Base-by-base conservation (phyloP, 2,888 invertebrate species). In the Dichetophora obliterata region DNA sequence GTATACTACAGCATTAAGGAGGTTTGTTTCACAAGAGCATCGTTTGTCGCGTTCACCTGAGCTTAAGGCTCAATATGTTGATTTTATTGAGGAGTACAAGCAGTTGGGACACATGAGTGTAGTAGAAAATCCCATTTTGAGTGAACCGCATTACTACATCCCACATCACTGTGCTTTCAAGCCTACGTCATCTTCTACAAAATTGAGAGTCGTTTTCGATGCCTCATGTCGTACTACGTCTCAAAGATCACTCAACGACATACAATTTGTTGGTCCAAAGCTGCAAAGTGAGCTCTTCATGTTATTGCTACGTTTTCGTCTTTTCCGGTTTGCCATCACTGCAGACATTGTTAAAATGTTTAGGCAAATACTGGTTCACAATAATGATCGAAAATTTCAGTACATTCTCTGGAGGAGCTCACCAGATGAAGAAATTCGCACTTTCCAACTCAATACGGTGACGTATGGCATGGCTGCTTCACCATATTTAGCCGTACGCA, bases 51-150 rank as follows among this genome's bases (percentile, higher is more conserved):
- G 77, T 22, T 37, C 75, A 2, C 48, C 52, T 9, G 71, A 78
- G n/a, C 52, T 77, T 4, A 78, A 75, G 27, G 11, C 61, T 2
- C 72, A 80, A 63, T 82, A 81, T n/a, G 57, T 63, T 9, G 31
- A 31, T 14, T 81, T 82, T 65, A 71, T 81, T 50, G 54, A 73
- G 19, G 80, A 81, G 57, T 81, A 81, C 57, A 57, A 78, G 57
- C 22, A 65, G 79, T 70, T 82, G 92, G 93, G 75, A 87, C 90
- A 50, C 91, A 89, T 81, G 77, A 61, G 66, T 16, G 50, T 73
- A 0, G 73, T 77, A 11, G 54, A 19, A 9, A 59, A 72, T 34
- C 54, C 76, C 19, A 37, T 37, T 5, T 19, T 57, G 5, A 11
- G 14, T 19, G 14, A 16, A 59, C 77, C 70, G 3, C 57, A 70